Conservation (phyloP, 2,113 vertebrate species). For the Cercocebus atys region DNA sequence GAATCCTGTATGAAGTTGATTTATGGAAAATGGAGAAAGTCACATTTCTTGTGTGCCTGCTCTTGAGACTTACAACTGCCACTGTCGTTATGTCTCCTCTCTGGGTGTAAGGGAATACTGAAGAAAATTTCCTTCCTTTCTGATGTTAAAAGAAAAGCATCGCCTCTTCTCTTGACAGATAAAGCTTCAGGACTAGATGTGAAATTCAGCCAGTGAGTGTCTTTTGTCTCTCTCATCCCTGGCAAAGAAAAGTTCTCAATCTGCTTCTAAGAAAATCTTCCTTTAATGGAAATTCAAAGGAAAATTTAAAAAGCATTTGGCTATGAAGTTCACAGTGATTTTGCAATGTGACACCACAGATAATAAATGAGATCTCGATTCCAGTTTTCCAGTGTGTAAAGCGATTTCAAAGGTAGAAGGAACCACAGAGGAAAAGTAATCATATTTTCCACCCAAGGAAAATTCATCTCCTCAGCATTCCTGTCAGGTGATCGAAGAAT, state of each 20-base stretch:
- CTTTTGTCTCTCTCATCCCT: constrained; percentile 50
- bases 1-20: background rate
- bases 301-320: background rate
- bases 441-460: constrained; percentile 18
- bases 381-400: constrained; percentile 47
- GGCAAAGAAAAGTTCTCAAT: constrained; percentile 27
- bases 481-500: constrained; percentile 11
- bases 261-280: constrained; percentile 38
- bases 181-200: background rate
- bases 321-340: constrained; percentile 36
- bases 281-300: constrained; percentile 57
- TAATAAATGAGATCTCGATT: constrained; percentile 46
- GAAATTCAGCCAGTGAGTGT: constrained; percentile 6
- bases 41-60: background rate
- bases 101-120: background rate
- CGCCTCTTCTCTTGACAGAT: background rate
- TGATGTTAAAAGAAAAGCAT: background rate
- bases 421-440: constrained; percentile 1
- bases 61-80: background rate
- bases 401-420: constrained; percentile 30
- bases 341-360: constrained; percentile 35
- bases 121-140: background rate
- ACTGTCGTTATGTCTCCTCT: background rate
- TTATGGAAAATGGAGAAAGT: background rate
- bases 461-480: background rate